Percentiles rank a stretch among this genome's conserved stretches.
Conservation (phyloP, 2,888 invertebrate species). For the Amblyjoppa proteus region DNA sequence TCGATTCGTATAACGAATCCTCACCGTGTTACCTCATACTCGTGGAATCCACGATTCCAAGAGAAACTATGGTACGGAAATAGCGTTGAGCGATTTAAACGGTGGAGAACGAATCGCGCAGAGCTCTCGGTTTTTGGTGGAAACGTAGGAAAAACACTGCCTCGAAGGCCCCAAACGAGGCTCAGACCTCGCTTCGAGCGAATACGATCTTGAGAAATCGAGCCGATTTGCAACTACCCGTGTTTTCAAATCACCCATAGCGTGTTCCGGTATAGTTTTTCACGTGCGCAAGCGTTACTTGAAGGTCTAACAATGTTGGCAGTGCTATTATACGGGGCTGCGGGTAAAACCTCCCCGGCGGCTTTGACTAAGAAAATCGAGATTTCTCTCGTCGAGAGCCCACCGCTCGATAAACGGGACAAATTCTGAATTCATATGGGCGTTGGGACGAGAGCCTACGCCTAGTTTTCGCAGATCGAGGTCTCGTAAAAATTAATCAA, state of each 20-base stretch:
- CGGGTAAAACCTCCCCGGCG: conserved; percentile 1
- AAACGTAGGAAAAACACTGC: conserved; percentile 27
- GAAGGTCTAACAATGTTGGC: background rate
- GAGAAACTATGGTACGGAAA: background rate
- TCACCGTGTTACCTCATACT: background rate
- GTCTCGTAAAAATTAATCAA: conserved; percentile 63
- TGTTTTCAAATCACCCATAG: conserved; percentile 52
- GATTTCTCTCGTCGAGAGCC: conserved; percentile 45
- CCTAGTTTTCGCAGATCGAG: conserved; percentile 33
- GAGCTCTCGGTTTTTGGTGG: background rate
- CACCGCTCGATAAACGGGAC: conserved; percentile 29
- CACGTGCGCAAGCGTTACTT: background rate
- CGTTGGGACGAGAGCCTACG: conserved; percentile 29
- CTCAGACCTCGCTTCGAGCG: background rate
- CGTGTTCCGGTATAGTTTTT: conserved; percentile 44
- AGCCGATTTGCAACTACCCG: conserved; percentile 62
- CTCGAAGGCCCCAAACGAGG: conserved; percentile 29
- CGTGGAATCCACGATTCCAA: conserved; percentile 17
- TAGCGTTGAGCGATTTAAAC: conserved; percentile 8
- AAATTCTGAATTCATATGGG: conserved; percentile 61
- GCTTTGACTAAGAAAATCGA: conserved; percentile 42
- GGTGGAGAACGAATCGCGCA: conserved; percentile 39
- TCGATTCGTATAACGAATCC: conserved; percentile 55
- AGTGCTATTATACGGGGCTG: conserved; percentile 7
- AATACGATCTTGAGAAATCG: conserved; percentile 65